Evolutionary conservation across 1,140 invertebrate species (phyloP), one percentile per base, ranked within the genome.

Genomic region (Bombus confusus): DNA sequence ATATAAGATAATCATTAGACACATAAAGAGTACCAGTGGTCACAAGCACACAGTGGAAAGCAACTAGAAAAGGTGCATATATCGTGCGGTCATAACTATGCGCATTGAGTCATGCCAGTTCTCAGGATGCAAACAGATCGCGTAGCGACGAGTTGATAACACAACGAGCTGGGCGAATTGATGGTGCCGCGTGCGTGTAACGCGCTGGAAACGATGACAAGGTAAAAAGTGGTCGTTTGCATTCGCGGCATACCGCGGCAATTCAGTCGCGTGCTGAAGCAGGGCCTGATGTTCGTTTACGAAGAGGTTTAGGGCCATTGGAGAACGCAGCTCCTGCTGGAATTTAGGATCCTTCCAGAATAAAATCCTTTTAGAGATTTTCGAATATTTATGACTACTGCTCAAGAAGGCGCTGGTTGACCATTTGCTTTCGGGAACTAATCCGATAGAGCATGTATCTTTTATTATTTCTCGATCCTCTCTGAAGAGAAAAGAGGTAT

Each of bases 121-220:
- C 28, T 62, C 37, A 52, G 37, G 57, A 77, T 77, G 75, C 37
- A 77, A 77, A 77, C 37, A 37, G 57, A 77, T 77, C 57, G 57
- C 28, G 57, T 31, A 64, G 57, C 31, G 13, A 22, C 28, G 28
- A 18, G 76, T 15, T 66, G 76, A 66, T 64, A 31, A 31, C 25
- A 66, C n/a, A 43, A 77, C 75, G 75, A 66, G n/a, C 22, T 41
- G 15, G 22, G 18, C n/a, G 59, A 78, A 39, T 78, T 78, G 66
- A 69, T 80, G 10, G 25, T 52, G 37, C 18, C n/a, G 34, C 47
- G 28, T 37, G 31, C 59, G 37, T 62, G 15, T n/a, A 78, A 78
- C 59, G 18, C 34, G 69, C 22, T 74, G 9, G 52, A 74, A 76
- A 79, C 82, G 76, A 84, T 71, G 74, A 83, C 82, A 84, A 69